These are phyloP conservation scores for Tachina lurida DNA, from an alignment of 2,888 invertebrate genomes.

Conservation along the genomic window DNA sequence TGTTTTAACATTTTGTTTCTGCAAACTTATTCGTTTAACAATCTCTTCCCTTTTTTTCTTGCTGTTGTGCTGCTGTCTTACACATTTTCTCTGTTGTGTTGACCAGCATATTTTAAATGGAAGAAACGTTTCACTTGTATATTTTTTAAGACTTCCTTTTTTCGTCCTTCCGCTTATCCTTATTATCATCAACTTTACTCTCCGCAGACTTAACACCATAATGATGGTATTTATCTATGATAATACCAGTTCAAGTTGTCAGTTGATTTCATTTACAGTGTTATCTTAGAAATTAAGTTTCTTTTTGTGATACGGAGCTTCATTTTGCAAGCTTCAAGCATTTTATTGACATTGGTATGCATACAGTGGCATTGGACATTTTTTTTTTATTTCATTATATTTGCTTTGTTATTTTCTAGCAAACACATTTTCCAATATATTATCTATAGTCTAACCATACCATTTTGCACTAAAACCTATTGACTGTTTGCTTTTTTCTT, in stretches of 20 bases:
- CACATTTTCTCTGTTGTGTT: background rate
- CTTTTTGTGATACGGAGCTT: conserved; percentile 3
- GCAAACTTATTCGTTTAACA: background rate
- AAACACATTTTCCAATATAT: conserved; percentile 15
- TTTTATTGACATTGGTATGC: conserved; percentile 45
- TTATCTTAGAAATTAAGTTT: conserved; percentile 21
- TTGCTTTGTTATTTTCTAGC: conserved; percentile 14
- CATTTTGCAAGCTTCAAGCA: conserved; percentile 21
- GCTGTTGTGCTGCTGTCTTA: background rate
- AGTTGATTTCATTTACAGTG: conserved; percentile 23
- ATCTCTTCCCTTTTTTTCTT: background rate
- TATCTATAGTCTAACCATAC: conserved; percentile 9
- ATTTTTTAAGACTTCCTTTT: background rate
- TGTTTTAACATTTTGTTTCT: background rate
- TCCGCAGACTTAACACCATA: background rate
- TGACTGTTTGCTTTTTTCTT: conserved; percentile 15
- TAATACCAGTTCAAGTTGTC: conserved; percentile 7
- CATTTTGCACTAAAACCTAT: conserved; percentile 26
- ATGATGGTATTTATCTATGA: conserved; percentile 12
- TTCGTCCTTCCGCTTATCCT: background rate
- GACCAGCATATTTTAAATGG: conserved; percentile 17
- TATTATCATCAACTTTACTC: conserved; percentile 2
- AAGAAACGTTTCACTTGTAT: conserved; percentile 7
- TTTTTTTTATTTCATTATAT: background rate
- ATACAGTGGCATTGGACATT: conserved; percentile 3